Evolutionary conservation across 37 sponge, comb jelly and placozoan species (phyloP).

Genomic region (Tethya wilhelma): DNA sequence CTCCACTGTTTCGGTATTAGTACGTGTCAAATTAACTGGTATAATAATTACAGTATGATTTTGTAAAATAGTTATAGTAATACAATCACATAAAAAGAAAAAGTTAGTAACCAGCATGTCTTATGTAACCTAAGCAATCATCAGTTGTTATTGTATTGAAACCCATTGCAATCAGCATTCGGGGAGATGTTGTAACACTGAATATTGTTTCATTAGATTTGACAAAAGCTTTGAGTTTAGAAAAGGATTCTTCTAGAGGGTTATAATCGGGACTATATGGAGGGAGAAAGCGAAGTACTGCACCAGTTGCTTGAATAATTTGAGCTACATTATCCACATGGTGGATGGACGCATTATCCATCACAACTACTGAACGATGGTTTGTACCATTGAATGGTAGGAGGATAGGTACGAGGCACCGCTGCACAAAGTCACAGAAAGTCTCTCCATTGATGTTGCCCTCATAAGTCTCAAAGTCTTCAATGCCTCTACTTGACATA

Average conservation of each 20-base stretch:
- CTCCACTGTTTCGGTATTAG: too few relatives aligned
- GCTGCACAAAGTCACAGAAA: constrained; percentile 29
- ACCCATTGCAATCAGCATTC: not conserved
- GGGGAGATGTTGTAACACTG: not conserved
- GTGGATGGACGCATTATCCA: constrained; percentile 39
- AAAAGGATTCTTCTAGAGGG: constrained; percentile 35
- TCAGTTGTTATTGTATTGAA: constrained; percentile 17
- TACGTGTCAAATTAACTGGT: too few relatives aligned
- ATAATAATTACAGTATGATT: too few relatives aligned
- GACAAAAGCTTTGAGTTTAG: constrained; percentile 22
- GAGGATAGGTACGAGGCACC: constrained; percentile 27
- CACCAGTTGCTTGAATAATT: constrained; percentile 15
- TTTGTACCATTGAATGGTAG: constrained; percentile 45
- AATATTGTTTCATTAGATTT: constrained; percentile 17
- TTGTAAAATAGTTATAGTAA: too few relatives aligned
- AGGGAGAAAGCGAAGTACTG: constrained; percentile 13
- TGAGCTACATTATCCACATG: constrained; percentile 25
- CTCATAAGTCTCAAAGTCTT: constrained; percentile 31
- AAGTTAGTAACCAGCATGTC: constrained; percentile 39
- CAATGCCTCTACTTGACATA: constrained; percentile 38
- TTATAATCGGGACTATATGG: constrained; percentile 45
- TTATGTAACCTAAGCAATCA: constrained; percentile 27
- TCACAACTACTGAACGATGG: constrained; percentile 27
- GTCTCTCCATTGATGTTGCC: constrained; percentile 21
- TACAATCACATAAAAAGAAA: too few relatives aligned